These are phyloP conservation scores for Goniozus legneri DNA, from an alignment of 1,140 invertebrate species.

Conservation along the genomic window DNA sequence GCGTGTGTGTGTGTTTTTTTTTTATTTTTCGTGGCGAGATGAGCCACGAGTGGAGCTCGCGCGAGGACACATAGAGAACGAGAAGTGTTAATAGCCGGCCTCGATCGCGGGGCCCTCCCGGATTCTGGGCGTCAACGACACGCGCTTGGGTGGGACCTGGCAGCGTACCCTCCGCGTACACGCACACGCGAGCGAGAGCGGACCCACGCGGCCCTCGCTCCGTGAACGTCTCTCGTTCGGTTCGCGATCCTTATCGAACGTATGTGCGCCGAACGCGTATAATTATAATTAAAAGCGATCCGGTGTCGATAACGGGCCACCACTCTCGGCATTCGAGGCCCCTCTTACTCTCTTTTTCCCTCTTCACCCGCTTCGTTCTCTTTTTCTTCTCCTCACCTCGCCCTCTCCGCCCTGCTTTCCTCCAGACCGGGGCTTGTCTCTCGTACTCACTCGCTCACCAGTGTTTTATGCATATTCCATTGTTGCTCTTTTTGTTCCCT, in stretches of 20 bases:
- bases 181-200: too few species aligned
- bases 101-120: constrained; percentile 20
- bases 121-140: constrained; percentile 50
- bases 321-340: constrained; percentile 4
- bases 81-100: constrained; percentile 26
- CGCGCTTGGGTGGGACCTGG: constrained; percentile 47
- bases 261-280: constrained; percentile 41
- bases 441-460: too few species aligned
- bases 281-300: constrained; percentile 56
- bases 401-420: too few species aligned
- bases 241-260: constrained; percentile 44
- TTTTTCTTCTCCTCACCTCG: constrained; percentile 5
- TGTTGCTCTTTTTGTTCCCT: too few species aligned
- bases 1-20: too few species aligned
- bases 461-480: too few species aligned
- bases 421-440: too few species aligned
- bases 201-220: constrained; percentile 6
- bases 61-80: too few species aligned
- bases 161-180: constrained; percentile 4
- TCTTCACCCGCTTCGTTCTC: background rate
- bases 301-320: constrained; percentile 37
- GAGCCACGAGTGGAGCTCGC: too few species aligned
- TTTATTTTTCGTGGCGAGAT: too few species aligned
- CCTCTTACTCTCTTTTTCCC: background rate
- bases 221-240: constrained; percentile 20